These are phyloP conservation scores for Pachypsylla venusta DNA, from an alignment of 1,140 invertebrate genomes.

Conservation along the genomic window DNA sequence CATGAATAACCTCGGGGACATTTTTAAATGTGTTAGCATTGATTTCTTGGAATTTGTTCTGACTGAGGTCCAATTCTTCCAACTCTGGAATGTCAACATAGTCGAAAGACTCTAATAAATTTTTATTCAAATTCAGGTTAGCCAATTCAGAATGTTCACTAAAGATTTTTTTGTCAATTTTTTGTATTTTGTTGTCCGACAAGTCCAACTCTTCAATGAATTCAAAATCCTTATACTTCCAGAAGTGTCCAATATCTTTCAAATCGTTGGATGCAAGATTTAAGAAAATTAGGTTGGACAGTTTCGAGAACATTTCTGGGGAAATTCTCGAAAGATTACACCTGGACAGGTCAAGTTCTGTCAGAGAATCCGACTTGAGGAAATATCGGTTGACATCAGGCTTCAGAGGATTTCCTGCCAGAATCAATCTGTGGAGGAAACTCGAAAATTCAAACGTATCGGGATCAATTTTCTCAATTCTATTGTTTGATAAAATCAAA, in stretches of 20 bases:
- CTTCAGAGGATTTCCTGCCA: slow-evolving; percentile 44
- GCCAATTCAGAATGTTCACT: slow-evolving; percentile 39
- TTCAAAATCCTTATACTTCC: slow-evolving; percentile 38
- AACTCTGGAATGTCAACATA: slow-evolving; percentile 37
- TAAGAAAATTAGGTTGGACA: slow-evolving; percentile 43
- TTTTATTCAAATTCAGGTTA: slow-evolving; percentile 41
- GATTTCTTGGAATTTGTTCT: slow-evolving; percentile 43
- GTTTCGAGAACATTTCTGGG: slow-evolving; percentile 40
- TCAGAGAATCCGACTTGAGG: slow-evolving; percentile 41
- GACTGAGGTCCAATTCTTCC: slow-evolving; percentile 43
- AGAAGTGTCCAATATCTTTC: slow-evolving; percentile 38
- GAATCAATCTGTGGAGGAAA: slow-evolving; percentile 44
- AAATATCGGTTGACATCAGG: slow-evolving; percentile 36
- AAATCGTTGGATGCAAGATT: slow-evolving; percentile 46
- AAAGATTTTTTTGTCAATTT: slow-evolving; percentile 41
- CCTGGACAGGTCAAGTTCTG: slow-evolving; percentile 47
- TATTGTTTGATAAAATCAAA: slow-evolving; percentile 48
- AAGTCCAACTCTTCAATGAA: slow-evolving; percentile 48
- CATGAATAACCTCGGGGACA: slow-evolving; percentile 41
- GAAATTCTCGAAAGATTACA: slow-evolving; percentile 43
- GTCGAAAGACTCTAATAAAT: slow-evolving; percentile 37
- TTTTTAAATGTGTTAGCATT: slow-evolving; percentile 45
- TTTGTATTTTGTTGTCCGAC: slow-evolving; percentile 42
- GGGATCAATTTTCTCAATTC: slow-evolving; percentile 41
- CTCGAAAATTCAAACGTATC: slow-evolving; percentile 47